phyloP scores from a whole-genome alignment of 2,888 invertebrate species.

The Leucophora obtusa region DNA sequence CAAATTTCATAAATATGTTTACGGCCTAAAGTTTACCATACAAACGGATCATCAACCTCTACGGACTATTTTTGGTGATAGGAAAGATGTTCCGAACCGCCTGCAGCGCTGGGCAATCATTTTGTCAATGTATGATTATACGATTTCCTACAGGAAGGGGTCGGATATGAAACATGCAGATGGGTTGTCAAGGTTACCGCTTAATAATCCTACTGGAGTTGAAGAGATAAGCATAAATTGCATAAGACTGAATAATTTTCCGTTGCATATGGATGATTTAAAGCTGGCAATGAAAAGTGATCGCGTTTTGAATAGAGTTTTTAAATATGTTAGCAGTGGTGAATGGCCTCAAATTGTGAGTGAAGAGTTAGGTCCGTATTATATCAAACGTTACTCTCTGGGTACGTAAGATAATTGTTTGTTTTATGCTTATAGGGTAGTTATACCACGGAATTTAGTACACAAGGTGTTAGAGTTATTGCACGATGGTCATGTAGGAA shows the following conservation, averaged over 20 bases:
- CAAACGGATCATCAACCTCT: slow-evolving; percentile 28
- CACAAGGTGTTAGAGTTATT: slow-evolving; percentile 57
- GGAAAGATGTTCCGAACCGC: neutral
- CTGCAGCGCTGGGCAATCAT: slow-evolving; percentile 5
- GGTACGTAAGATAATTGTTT: slow-evolving; percentile 45
- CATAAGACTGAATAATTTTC: slow-evolving; percentile 2
- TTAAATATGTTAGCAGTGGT: neutral
- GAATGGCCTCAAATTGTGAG: slow-evolving; percentile 9
- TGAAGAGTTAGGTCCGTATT: slow-evolving; percentile 2
- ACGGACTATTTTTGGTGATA: slow-evolving; percentile 2
- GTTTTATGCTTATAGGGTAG: slow-evolving; percentile 52
- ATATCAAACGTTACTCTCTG: slow-evolving; percentile 33
- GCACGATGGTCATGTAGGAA: slow-evolving; percentile 68
- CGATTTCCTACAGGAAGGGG: slow-evolving; percentile 6
- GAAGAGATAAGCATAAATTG: slow-evolving; percentile 26
- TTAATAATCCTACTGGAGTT: slow-evolving; percentile 19
- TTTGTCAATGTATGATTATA: slow-evolving; percentile 6
- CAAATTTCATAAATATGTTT: slow-evolving; percentile 26
- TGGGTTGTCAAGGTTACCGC: slow-evolving; percentile 35
- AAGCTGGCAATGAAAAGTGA: slow-evolving; percentile 24
- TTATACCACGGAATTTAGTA: slow-evolving; percentile 56
- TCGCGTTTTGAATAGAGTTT: neutral
- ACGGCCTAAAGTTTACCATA: slow-evolving; percentile 1
- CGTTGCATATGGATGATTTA: slow-evolving; percentile 19
- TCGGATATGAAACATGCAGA: slow-evolving; percentile 43